Conservation (phyloP, 2,113 vertebrate genomes). For the Marmota monax region DNA sequence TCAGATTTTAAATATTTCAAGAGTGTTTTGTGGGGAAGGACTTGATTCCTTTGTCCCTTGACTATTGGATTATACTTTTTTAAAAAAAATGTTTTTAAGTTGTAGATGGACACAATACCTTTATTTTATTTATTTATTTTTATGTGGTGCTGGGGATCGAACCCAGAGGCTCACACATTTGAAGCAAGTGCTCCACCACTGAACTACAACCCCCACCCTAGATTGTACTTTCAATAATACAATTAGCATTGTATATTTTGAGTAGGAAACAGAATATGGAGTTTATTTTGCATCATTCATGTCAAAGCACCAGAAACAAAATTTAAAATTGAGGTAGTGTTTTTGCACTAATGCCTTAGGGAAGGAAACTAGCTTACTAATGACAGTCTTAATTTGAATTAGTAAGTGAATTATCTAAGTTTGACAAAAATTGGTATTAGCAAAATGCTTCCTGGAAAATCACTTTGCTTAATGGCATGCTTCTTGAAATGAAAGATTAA, state of each 20-base stretch:
- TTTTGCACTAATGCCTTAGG: background rate
- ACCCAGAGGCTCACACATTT: no score
- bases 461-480: background rate
- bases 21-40: background rate
- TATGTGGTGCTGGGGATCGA: no score
- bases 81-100: no score
- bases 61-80: constrained; percentile 25
- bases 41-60: constrained; percentile 13
- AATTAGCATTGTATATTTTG: background rate
- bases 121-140: no score
- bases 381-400: constrained; percentile 53
- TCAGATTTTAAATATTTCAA: constrained; percentile 57
- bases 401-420: constrained; percentile 38
- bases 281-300: constrained; percentile 13
- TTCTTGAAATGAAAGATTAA: constrained; percentile 56
- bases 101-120: no score
- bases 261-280: constrained; percentile 1
- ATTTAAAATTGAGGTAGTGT: background rate
- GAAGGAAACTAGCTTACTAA: constrained; percentile 53
- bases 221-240: constrained; percentile 6
- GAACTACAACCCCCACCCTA: background rate
- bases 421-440: constrained; percentile 41
- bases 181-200: no score
- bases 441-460: background rate
- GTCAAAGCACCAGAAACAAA: background rate